Evolutionary conservation across 2,888 invertebrate species (phyloP).

Genomic region (Latrodectus elegans): DNA sequence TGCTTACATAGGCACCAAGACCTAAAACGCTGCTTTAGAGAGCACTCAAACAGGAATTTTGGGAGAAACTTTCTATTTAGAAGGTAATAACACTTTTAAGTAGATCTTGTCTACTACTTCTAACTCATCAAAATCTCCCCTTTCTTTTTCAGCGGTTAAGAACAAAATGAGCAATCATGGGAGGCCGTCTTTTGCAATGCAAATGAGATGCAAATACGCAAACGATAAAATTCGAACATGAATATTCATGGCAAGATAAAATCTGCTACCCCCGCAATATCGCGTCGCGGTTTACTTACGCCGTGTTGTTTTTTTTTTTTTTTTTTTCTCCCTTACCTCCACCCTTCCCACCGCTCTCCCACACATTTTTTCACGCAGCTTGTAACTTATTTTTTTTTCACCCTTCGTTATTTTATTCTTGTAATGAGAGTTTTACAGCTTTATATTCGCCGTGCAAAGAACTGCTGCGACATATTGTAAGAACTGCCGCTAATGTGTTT

Average conservation of each 20-base stretch:
- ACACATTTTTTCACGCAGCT: conserved; percentile 15
- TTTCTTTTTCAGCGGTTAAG: conserved; percentile 21
- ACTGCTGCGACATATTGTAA: conserved; percentile 61
- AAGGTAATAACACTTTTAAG: background rate
- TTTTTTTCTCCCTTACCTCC: conserved; percentile 16
- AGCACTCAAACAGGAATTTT: too few species aligned
- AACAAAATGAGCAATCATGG: conserved; percentile 69
- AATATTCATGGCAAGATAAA: conserved; percentile 66
- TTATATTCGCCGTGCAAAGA: conserved; percentile 37
- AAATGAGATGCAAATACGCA: conserved; percentile 68
- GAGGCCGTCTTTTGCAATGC: conserved; percentile 59
- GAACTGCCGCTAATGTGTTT: conserved; percentile 65
- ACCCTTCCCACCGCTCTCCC: background rate
- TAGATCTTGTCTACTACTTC: background rate
- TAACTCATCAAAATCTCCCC: background rate
- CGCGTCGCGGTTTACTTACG: conserved; percentile 20
- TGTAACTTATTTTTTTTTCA: conserved; percentile 16
- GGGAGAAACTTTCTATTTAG: too few species aligned
- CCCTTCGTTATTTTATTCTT: background rate
- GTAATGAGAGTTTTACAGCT: conserved; percentile 68
- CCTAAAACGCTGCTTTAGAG: too few species aligned
- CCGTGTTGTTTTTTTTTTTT: conserved; percentile 23
- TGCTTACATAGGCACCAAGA: too few species aligned
- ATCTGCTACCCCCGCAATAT: conserved; percentile 36
- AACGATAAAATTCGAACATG: conserved; percentile 63